A percentile compares a stretch with the other conserved stretches of the same genome.
phyloP scores from a whole-genome alignment of 2,888 invertebrate species.

The Eremobia ochroleuca region DNA sequence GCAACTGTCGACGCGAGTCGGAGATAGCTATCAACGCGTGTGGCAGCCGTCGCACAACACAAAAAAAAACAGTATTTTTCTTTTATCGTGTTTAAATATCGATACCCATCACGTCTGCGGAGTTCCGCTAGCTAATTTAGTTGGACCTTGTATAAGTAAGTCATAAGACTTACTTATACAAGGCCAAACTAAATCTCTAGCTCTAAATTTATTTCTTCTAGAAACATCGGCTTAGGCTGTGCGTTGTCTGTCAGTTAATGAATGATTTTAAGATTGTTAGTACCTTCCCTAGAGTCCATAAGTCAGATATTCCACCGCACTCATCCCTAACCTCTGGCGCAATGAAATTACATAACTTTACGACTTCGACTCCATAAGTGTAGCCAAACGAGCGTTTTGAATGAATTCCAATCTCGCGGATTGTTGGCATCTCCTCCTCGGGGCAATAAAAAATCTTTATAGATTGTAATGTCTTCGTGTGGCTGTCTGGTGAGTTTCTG shows the following conservation, averaged over 20 bases:
- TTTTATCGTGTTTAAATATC: too few relatives aligned
- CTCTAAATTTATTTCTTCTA: too few relatives aligned
- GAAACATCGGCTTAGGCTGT: background rate
- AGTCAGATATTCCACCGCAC: background rate
- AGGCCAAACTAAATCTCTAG: too few relatives aligned
- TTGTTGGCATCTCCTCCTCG: constrained; percentile 61
- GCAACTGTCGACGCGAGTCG: background rate
- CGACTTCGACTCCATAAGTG: constrained; percentile 24
- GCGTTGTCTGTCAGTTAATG: background rate
- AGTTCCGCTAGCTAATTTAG: too few relatives aligned
- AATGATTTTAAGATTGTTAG: background rate
- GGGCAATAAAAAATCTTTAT: constrained; percentile 63
- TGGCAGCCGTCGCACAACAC: too few relatives aligned
- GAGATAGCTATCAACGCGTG: too few relatives aligned
- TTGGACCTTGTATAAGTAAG: too few relatives aligned
- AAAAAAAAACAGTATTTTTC: too few relatives aligned
- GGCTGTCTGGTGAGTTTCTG: constrained; percentile 49
- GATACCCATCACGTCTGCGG: too few relatives aligned
- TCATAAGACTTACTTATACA: too few relatives aligned
- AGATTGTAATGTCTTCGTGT: constrained; percentile 46
- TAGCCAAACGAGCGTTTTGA: constrained; percentile 44
- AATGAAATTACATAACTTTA: constrained; percentile 34
- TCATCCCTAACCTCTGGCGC: background rate
- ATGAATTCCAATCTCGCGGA: constrained; percentile 60
- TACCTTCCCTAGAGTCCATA: background rate